Percentiles rank a stretch among this genome's conserved stretches.
These are phyloP conservation scores for Auanema sp. DNA, from an alignment of 2,888 invertebrate species.

Conservation along the genomic window DNA sequence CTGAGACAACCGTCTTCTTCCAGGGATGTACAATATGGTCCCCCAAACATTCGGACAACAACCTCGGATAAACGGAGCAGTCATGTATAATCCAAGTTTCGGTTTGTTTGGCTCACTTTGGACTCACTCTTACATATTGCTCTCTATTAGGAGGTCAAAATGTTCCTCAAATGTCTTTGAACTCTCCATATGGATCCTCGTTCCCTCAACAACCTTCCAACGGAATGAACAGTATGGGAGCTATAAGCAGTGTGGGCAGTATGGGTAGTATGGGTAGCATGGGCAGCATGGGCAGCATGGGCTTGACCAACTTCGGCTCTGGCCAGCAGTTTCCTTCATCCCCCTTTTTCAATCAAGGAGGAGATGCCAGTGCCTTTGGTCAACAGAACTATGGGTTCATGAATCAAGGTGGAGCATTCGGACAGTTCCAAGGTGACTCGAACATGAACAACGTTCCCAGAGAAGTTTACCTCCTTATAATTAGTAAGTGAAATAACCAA, in stretches of 20 bases:
- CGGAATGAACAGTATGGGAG: slow-evolving; percentile 2
- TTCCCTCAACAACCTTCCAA: neutral
- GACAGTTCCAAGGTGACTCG: slow-evolving; percentile 17
- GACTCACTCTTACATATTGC: too few species aligned
- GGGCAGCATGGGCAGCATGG: slow-evolving; percentile 5
- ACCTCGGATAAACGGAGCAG: too few species aligned
- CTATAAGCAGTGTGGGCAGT: neutral
- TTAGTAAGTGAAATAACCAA: neutral
- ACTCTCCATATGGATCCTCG: too few species aligned
- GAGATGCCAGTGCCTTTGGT: neutral
- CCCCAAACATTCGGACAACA: too few species aligned
- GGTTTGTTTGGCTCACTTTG: too few species aligned
- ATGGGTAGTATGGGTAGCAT: slow-evolving; percentile 4
- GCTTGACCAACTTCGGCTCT: neutral
- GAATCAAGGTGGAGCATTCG: slow-evolving; percentile 1
- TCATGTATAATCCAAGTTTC: too few species aligned
- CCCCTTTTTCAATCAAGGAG: neutral
- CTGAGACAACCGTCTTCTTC: too few species aligned
- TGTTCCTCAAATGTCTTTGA: too few species aligned
- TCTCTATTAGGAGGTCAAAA: too few species aligned
- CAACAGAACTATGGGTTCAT: slow-evolving; percentile 5
- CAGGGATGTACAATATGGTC: too few species aligned
- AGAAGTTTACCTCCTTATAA: neutral
- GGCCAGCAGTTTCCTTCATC: neutral
- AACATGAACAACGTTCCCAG: slow-evolving; percentile 4